Base-by-base conservation (phyloP, 2,888 invertebrate species). In the Tipula confusa region DNA sequence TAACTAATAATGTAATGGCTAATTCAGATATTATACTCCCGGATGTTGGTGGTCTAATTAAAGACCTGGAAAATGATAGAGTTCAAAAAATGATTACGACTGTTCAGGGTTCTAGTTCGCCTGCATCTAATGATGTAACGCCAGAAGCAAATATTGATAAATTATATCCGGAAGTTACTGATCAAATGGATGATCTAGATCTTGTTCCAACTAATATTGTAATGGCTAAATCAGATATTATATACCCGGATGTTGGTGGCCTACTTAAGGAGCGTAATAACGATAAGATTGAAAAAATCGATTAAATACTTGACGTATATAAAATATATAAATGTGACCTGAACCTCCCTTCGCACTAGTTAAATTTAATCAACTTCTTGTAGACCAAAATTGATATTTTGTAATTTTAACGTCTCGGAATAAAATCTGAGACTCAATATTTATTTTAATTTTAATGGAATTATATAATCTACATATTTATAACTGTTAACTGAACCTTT, bases 1-100 rank as follows among this genome's bases (percentile, higher is more conserved):
- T n/a, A n/a, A n/a, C n/a, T n/a, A n/a, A n/a, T n/a, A n/a, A n/a
- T n/a, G n/a, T n/a, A n/a, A n/a, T n/a, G n/a, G n/a, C n/a, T n/a
- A n/a, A n/a, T n/a, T n/a, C n/a, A n/a, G 82, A 83, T 1, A 86
- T 87, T 1, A 85, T 89, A 1, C 89, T 89, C 86, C 89, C 89
- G 0, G 88, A 89, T 85, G 85, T 89, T 29, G 48, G 82, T 82
- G 82, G 82, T n/a, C 36, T 82, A 28, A 36, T 36, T 28, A 82
- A 82, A 13, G 82, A 82, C n/a, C 7, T 82, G 28, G 36, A 82
- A 29, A 80, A 80, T 80, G 80, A 80, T n/a, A 2, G 2, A 7
- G 2, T 38, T n/a, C n/a, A n/a, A 38, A 43, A 43, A n/a, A 43
- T n/a, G n/a, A n/a, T n/a, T n/a, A n/a, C n/a, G n/a, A n/a, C n/a